phyloP scores from a whole-genome alignment of 2,113 vertebrate genomes.

The Cryptoleucopteryx plumbea region DNA sequence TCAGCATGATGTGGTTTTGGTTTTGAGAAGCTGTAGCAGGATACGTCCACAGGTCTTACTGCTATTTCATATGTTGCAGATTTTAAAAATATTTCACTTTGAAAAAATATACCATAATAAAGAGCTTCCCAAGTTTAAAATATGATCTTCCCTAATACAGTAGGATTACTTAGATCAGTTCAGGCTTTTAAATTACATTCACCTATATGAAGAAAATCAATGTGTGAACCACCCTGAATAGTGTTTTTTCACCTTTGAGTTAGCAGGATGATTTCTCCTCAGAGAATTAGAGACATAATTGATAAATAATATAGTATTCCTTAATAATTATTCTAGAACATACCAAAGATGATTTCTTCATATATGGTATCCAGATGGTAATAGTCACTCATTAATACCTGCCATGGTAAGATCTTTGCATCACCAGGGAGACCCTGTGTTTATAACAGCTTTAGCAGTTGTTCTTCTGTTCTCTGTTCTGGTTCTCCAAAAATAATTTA shows the following conservation, averaged over 20 bases:
- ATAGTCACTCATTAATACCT: slow-evolving; percentile 16
- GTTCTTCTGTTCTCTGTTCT: slow-evolving; percentile 46
- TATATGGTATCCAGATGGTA: not conserved
- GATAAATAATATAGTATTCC: not conserved
- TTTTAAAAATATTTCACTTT: not conserved
- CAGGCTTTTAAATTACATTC: not conserved
- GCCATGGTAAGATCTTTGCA: not conserved
- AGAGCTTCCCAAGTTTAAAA: not conserved
- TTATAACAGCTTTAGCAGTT: slow-evolving; percentile 51
- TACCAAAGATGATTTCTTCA: not conserved
- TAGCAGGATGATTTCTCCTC: not conserved
- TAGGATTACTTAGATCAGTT: not conserved
- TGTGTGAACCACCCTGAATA: not conserved
- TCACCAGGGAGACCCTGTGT: slow-evolving; percentile 56
- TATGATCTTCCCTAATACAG: not conserved
- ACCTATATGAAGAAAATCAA: not conserved
- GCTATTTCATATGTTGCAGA: not conserved
- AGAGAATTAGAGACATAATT: not conserved
- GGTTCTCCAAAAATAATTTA: slow-evolving; percentile 56
- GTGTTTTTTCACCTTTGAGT: not conserved
- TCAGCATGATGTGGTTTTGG: not conserved
- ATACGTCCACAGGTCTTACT: not conserved
- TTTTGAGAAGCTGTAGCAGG: not conserved
- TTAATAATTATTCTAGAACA: not conserved
- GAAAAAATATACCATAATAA: not conserved